Percentiles rank a stretch among this genome's conserved stretches.
Conservation (phyloP, 30 jellyfish, hydroid and myxozoan species). For the Catostylus mosaicus region DNA sequence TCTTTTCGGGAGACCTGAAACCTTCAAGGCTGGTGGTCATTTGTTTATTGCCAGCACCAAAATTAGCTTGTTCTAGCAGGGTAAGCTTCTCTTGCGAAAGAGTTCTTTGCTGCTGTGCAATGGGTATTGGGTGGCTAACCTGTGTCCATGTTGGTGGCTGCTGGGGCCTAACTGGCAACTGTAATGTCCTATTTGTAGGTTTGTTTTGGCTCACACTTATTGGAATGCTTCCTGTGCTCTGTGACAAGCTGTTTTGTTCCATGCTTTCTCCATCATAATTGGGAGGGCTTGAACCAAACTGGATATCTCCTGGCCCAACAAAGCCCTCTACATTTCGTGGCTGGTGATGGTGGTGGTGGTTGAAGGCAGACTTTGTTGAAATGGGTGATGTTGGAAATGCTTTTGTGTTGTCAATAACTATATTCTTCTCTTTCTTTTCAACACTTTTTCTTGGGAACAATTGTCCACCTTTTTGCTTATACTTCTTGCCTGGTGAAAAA, state of each 20-base stretch:
- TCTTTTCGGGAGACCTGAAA: slow-evolving; percentile 29
- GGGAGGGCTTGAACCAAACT: slow-evolving; percentile 81
- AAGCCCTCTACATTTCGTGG: slow-evolving; percentile 88
- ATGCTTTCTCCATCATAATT: slow-evolving; percentile 40
- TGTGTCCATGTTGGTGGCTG: slow-evolving; percentile 65
- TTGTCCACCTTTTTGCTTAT: slow-evolving; percentile 59
- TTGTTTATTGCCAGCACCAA: slow-evolving; percentile 7
- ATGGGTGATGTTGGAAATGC: slow-evolving; percentile 40
- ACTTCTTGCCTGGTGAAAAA: slow-evolving; percentile 43
- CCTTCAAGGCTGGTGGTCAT: slow-evolving; percentile 20
- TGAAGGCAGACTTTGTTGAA: slow-evolving; percentile 4
- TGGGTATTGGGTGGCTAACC: slow-evolving; percentile 31
- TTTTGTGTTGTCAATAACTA: slow-evolving; percentile 57
- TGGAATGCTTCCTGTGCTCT: slow-evolving; percentile 57
- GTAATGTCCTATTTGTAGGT: slow-evolving; percentile 34
- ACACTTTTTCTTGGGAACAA: slow-evolving; percentile 62
- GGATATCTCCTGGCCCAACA: slow-evolving; percentile 96
- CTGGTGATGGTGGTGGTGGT: slow-evolving; percentile 52
- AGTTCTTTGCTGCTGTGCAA: slow-evolving; percentile 15
- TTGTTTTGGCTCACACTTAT: slow-evolving; percentile 13
- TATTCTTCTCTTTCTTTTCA: slow-evolving; percentile 58
- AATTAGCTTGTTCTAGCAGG: slow-evolving; percentile 52
- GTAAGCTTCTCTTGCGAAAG: slow-evolving; percentile 65
- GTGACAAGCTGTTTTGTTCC: slow-evolving; percentile 37
- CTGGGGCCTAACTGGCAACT: slow-evolving; percentile 50